Percentiles rank a stretch among this genome's conserved stretches.
Evolutionary conservation across 35 echinoderm and acorn worm genomes (phyloP).

Genomic region (Heliocidaris tuberculata): DNA sequence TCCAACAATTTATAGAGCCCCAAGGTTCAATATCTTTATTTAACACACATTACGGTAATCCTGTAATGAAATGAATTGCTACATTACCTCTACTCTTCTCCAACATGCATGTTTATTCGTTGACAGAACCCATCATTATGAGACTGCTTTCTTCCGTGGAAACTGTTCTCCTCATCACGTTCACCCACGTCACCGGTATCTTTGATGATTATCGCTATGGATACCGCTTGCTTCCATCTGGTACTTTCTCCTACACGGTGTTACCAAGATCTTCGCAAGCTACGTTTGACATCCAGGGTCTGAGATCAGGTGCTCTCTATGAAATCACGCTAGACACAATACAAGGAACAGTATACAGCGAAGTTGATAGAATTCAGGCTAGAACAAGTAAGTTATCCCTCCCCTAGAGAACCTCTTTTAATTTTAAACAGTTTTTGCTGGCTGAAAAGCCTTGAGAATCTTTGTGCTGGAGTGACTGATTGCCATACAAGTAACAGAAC

Average conservation of each 20-base stretch:
- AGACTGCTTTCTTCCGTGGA: background rate
- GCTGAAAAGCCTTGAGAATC: too few relatives aligned
- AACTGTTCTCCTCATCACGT: background rate
- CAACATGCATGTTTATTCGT: too few relatives aligned
- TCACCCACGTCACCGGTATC: background rate
- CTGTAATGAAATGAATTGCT: too few relatives aligned
- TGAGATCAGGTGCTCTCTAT: slow-evolving; percentile 46
- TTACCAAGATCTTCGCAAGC: background rate
- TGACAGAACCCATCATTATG: slow-evolving; percentile 6
- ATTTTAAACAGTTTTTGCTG: too few relatives aligned
- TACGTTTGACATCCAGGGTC: background rate
- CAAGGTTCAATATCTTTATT: too few relatives aligned
- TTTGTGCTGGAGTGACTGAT: too few relatives aligned
- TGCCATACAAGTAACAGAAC: too few relatives aligned
- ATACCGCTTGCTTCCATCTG: slow-evolving; percentile 5
- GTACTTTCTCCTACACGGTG: background rate
- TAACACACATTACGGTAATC: too few relatives aligned
- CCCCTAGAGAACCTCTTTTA: too few relatives aligned
- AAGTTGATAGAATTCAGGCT: background rate
- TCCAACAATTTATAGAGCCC: too few relatives aligned
- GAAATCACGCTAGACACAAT: slow-evolving; percentile 33
- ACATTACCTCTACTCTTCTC: too few relatives aligned
- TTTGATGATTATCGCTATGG: slow-evolving; percentile 7
- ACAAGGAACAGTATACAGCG: background rate
- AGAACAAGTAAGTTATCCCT: slow-evolving; percentile 20